phyloP scores from a whole-genome alignment of 1,140 invertebrate species.

The Onthophagus taurus region DNA sequence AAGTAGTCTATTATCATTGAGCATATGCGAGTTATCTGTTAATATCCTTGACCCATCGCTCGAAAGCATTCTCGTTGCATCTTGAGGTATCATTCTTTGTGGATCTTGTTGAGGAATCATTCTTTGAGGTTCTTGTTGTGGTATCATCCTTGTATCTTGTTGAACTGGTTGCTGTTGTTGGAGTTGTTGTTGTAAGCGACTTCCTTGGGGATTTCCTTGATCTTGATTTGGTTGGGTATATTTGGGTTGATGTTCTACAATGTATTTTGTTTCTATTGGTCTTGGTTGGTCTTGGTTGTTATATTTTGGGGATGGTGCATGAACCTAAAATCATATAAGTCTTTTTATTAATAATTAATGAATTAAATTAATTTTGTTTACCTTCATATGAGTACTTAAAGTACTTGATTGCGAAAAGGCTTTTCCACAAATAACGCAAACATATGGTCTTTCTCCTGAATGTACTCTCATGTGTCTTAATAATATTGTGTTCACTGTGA shows the following conservation, averaged over 20 bases:
- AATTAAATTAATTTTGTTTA: too few species aligned
- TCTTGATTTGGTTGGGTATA: too few species aligned
- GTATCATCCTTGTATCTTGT: slow-evolving; percentile 6
- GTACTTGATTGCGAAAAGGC: slow-evolving; percentile 39
- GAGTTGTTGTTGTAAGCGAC: slow-evolving; percentile 1
- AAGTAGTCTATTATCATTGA: slow-evolving; percentile 23
- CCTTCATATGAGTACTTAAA: slow-evolving; percentile 30
- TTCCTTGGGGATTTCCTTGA: too few species aligned
- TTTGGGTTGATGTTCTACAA: too few species aligned
- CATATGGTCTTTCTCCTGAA: slow-evolving; percentile 49
- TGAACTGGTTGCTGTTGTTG: slow-evolving; percentile 16
- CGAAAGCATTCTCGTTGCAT: slow-evolving; percentile 21
- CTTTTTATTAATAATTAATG: too few species aligned
- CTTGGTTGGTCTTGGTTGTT: slow-evolving; percentile 21
- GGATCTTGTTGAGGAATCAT: slow-evolving; percentile 25
- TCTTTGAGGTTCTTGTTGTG: slow-evolving; percentile 2
- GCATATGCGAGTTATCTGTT: slow-evolving; percentile 25
- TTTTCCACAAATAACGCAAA: slow-evolving; percentile 46
- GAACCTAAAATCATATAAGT: slow-evolving; percentile 23
- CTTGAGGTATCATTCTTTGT: slow-evolving; percentile 21
- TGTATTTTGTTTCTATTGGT: slow-evolving; percentile 16
- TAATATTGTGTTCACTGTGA: slow-evolving; percentile 42
- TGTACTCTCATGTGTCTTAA: slow-evolving; percentile 39
- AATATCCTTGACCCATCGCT: slow-evolving; percentile 27
- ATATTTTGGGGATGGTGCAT: slow-evolving; percentile 26